Evolutionary conservation across 2,888 invertebrate genomes (phyloP), one percentile per base, ranked within the genome.

Genomic region (Odontomyia ornata): DNA sequence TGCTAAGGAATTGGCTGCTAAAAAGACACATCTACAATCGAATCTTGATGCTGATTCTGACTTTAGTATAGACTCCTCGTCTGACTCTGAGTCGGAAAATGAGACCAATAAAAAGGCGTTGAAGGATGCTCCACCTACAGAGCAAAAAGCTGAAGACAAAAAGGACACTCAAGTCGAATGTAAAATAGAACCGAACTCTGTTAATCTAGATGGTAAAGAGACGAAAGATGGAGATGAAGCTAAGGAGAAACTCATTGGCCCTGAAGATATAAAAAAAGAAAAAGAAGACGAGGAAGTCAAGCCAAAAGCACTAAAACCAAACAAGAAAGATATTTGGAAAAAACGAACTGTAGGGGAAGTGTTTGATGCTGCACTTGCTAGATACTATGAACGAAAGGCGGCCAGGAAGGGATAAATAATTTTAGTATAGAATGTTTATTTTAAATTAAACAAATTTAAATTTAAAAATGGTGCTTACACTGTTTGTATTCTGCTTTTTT

Each of bases 311-410:
- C 52, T 15, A 18, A 36, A 36, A 36, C 36, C 36, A 9, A 36
- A 36, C 9, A 52, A 92, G 87, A 86, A 90, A 75, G 91, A 92
- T 83, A 92, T 95, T 82, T 95, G 95, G 94, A 91, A 92, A 82
- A 96, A 96, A 83, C 89, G 95, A 81, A 96, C 95, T 30, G 91
- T 95, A 18, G 96, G 94, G 7, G 89, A 89, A 71, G 89, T 91
- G 1, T 94, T 93, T 85, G 92, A 93, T 77, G 92, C 90, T 77
- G 95, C 96, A 18, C 85, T 94, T 36, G 89, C 91, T 82, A 89
- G 93, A 82, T 95, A 94, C 86, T 93, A 91, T 83, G 90, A 91
- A 83, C 89, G 95, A 81, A 94, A 93, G 87, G 88, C 92, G 28
- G 84, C 88, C 5, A 88, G 91, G 82, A 82, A 80, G 78, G 81